A percentile compares a stretch with the other conserved stretches of the same genome.
Conservation (phyloP, 1,140 invertebrate species). For the Lutraria rhynchaena region DNA sequence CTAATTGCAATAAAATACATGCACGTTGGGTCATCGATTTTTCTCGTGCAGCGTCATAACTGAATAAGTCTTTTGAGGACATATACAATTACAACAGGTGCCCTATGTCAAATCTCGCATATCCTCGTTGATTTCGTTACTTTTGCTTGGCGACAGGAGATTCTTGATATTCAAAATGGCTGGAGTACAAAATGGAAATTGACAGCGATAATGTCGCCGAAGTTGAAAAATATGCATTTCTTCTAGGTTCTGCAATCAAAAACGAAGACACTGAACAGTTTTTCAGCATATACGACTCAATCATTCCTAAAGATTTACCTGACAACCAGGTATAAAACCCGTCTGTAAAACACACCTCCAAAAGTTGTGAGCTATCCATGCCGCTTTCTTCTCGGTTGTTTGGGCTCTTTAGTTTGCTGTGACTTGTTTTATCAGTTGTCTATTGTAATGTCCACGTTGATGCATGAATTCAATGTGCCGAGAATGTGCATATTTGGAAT, state of each 20-base stretch:
- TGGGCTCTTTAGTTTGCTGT: conserved; percentile 16
- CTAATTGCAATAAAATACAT: no score
- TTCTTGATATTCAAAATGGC: conserved; percentile 75
- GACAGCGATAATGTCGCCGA: conserved; percentile 71
- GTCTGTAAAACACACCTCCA: conserved; percentile 22
- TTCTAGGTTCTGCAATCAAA: conserved; percentile 74
- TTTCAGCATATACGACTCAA: conserved; percentile 72
- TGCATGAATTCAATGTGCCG: no score
- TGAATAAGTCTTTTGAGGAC: conserved; percentile 5
- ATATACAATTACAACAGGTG: conserved; percentile 12
- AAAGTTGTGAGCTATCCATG: not conserved
- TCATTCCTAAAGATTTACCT: conserved; percentile 67
- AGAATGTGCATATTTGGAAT: no score
- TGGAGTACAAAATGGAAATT: conserved; percentile 74
- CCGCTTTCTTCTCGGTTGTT: not conserved
- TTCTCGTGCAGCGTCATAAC: no score
- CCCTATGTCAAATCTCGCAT: conserved; percentile 38
- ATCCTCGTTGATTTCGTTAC: conserved; percentile 49
- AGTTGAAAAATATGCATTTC: conserved; percentile 74
- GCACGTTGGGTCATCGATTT: no score
- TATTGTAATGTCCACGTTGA: conserved; percentile 56
- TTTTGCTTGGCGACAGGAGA: conserved; percentile 74
- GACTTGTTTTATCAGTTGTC: conserved; percentile 10
- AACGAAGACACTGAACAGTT: conserved; percentile 75
- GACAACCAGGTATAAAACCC: conserved; percentile 66